These are phyloP conservation scores for Brachionus sp. DNA, from an alignment of 1,140 invertebrate species.

Conservation along the genomic window DNA sequence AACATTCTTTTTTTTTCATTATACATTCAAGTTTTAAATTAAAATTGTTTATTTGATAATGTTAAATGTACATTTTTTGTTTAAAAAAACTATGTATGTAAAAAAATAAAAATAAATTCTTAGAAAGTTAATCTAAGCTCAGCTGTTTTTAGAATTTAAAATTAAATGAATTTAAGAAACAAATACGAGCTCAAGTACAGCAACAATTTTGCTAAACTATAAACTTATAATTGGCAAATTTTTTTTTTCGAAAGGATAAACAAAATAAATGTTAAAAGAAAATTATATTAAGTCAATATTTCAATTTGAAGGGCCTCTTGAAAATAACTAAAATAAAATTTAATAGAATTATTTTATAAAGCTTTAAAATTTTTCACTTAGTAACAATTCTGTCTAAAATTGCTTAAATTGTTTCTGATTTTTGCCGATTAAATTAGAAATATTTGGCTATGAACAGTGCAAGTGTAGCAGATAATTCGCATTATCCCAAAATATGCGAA, in stretches of 20 bases:
- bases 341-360: not conserved
- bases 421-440: not conserved
- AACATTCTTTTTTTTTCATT: not conserved
- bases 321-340: not conserved
- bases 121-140: not conserved
- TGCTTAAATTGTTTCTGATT: not conserved
- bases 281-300: not conserved
- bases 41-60: not conserved
- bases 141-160: not conserved
- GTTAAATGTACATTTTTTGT: not conserved
- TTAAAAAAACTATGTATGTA: not conserved
- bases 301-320: constrained; percentile 8
- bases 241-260: constrained; percentile 1
- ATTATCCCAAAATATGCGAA: constrained; percentile 30
- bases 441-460: constrained; percentile 9
- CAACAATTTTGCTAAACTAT: not conserved
- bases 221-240: not conserved
- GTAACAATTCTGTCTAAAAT: not conserved
- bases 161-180: not conserved
- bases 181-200: not conserved
- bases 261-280: constrained; percentile 10
- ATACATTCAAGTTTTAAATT: not conserved
- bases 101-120: not conserved
- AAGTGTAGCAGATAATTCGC: not conserved
- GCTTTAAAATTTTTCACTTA: not conserved